Evolutionary conservation across 2,888 invertebrate genomes (phyloP), one percentile per base, ranked within the genome.

Genomic region (Sphaerophoria taeniata): DNA sequence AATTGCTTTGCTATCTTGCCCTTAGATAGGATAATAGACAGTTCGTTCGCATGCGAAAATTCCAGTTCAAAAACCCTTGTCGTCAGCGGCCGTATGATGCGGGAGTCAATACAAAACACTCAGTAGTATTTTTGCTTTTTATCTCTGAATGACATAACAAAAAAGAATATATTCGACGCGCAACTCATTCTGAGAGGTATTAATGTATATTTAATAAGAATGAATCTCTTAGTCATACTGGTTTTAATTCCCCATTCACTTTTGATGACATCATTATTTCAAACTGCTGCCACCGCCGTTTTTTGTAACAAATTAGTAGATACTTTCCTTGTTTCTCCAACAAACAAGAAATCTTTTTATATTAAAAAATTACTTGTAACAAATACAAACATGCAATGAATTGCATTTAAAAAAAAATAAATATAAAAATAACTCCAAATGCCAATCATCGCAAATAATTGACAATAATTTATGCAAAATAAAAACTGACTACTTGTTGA

Each of bases 401-500:
- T 24, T 24, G 24, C 24, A 24, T 24, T 24, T 24, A 24, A 2
- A 2, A 24, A 24, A 24, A 24, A 24, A 24, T 24, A 24, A 24
- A 24, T 24, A 24, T 24, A 24, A 24, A 24, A 24, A 24, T 24
- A 24, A 24, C 24, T 0, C 33, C 4, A n/a, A 61, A 45, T 63
- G 33, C 4, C 49, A 49, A 14, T 63, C 7, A 58, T 47, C 24
- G 11, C 33, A 9, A 6, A 47, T 33, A 31, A 61, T 6, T 45
- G 45, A 0, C 16, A 14, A 33, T 49, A 49, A 63, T 49, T 34
- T 49, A 63, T 63, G 33, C 47, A 63, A 63, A 63, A 34, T 49
- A 33, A 63, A 49, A 49, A n/a, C n/a, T 14, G 47, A 63, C 49
- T 49, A 49, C 34, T 34, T 47, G 11, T 34, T 47, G n/a, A 33